phyloP scores from a whole-genome alignment of 2,888 invertebrate species.

The Dorcus hopei region DNA sequence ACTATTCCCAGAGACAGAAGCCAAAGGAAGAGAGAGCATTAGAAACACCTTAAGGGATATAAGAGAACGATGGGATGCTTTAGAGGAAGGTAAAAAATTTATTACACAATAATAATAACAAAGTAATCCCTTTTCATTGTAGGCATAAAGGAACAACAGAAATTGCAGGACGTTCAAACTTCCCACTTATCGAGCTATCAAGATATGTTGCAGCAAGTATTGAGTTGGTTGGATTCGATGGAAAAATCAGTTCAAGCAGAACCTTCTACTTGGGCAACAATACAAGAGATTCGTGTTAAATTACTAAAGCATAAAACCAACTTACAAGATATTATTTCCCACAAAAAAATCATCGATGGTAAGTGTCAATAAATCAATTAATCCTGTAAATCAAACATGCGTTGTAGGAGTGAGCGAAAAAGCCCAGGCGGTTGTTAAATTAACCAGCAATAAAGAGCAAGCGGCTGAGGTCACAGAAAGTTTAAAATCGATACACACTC shows the following conservation, averaged over 20 bases:
- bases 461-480: constrained; percentile 64
- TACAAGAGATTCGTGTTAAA: constrained; percentile 82
- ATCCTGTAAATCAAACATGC: neutral
- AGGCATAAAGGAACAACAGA: constrained; percentile 75
- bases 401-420: constrained; percentile 73
- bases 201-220: constrained; percentile 77
- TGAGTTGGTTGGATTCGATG: constrained; percentile 83
- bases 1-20: constrained; percentile 88
- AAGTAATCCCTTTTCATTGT: neutral
- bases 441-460: constrained; percentile 57
- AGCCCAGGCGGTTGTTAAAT: constrained; percentile 67
- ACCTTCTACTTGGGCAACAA: constrained; percentile 68
- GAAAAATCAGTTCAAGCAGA: constrained; percentile 76
- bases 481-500: constrained; percentile 68
- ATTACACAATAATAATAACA: neutral
- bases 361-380: neutral
- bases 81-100: constrained; percentile 63
- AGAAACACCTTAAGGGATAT: constrained; percentile 79
- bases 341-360: constrained; percentile 85
- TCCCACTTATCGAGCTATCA: constrained; percentile 82
- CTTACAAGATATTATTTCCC: constrained; percentile 84
- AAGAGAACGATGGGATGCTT: constrained; percentile 83
- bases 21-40: constrained; percentile 84
- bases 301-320: constrained; percentile 81
- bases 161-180: constrained; percentile 78